Conservation (phyloP, 1,140 invertebrate genomes). For the Maconellicoccus hirsutus region DNA sequence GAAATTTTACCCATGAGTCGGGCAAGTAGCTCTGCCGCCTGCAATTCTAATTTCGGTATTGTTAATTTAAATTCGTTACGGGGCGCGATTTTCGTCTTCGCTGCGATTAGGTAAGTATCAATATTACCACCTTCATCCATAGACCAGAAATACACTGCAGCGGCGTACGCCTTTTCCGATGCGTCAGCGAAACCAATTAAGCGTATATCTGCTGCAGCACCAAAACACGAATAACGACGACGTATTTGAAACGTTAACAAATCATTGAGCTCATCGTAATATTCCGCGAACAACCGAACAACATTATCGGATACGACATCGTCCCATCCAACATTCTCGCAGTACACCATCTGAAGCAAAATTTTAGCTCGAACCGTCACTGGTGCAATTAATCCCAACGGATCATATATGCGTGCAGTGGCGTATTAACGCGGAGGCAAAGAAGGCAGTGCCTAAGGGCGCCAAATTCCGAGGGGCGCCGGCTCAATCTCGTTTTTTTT, state of each 20-base stretch:
- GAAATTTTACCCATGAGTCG: neutral
- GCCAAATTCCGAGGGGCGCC: too few species aligned
- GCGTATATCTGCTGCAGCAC: neutral
- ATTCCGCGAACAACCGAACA: constrained; percentile 15
- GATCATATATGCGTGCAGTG: constrained; percentile 31
- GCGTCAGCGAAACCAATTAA: constrained; percentile 12
- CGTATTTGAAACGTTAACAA: neutral
- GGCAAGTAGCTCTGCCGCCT: constrained; percentile 27
- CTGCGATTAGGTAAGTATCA: constrained; percentile 24
- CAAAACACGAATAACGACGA: neutral
- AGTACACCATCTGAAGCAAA: constrained; percentile 26
- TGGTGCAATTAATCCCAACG: constrained; percentile 30
- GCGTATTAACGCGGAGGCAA: too few species aligned
- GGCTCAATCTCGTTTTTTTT: too few species aligned
- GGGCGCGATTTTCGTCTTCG: constrained; percentile 27
- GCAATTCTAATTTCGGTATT: constrained; percentile 28
- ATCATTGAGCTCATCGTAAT: neutral
- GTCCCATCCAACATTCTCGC: constrained; percentile 33
- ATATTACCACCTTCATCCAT: constrained; percentile 14
- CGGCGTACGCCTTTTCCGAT: neutral
- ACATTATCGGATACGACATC: constrained; percentile 31
- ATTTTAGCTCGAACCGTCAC: constrained; percentile 28
- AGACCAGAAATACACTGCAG: constrained; percentile 17
- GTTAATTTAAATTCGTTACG: constrained; percentile 24
- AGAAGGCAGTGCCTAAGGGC: too few species aligned